Conservation (phyloP, 2,113 vertebrate genomes). For the Rhizomys pruinosus region DNA sequence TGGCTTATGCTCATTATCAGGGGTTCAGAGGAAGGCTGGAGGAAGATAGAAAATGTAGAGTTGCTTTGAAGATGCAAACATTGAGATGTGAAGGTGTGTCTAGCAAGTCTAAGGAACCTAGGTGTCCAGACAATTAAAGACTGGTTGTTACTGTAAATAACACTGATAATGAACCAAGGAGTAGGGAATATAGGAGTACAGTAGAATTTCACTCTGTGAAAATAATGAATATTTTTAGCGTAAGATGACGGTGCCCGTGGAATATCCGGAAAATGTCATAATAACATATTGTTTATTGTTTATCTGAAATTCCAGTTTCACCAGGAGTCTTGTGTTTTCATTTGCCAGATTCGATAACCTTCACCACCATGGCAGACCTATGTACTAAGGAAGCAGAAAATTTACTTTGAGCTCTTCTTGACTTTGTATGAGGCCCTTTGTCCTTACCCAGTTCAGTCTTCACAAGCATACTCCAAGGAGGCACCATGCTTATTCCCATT, state of each 20-base stretch:
- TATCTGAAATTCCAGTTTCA: not conserved
- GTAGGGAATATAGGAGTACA: not conserved
- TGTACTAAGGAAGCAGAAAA: rapidly evolving
- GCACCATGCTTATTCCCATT: not conserved
- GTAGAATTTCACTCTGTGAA: not conserved
- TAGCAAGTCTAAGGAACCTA: not conserved
- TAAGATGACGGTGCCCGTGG: not conserved
- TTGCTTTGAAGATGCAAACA: slow-evolving; percentile 20
- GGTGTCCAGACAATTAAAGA: rapidly evolving
- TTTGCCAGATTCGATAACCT: not conserved
- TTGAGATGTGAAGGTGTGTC: not conserved
- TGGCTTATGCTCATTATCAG: slow-evolving; percentile 71
- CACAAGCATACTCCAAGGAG: not conserved
- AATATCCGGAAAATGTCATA: too few species aligned
- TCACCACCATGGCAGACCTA: not conserved
- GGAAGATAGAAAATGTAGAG: not conserved
- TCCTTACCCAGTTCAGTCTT: not conserved
- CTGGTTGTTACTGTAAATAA: not conserved
- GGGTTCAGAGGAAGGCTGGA: slow-evolving; percentile 48
- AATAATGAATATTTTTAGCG: not conserved
- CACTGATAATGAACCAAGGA: not conserved
- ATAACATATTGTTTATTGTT: not conserved
- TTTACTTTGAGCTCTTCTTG: not conserved
- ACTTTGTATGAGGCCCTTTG: rapidly evolving
- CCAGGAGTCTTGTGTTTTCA: not conserved